Base-by-base conservation (phyloP, 2,888 invertebrate species). In the Leptinotarsa haldemani region DNA sequence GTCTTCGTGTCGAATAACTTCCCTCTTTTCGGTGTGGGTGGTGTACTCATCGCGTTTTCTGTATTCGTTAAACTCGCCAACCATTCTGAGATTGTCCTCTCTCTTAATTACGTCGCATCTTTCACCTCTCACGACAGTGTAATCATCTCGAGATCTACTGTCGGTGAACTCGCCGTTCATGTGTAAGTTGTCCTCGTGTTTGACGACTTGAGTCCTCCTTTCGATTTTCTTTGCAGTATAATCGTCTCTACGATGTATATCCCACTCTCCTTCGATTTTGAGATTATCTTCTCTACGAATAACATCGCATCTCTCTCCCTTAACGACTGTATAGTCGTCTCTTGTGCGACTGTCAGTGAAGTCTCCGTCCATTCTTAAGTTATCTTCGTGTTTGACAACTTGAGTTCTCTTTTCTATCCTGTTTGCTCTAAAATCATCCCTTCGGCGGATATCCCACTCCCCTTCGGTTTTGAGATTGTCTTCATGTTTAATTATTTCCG, bases 81-180 rank as follows among this genome's bases (percentile, higher is more conserved):
- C 93, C 90, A 93, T 91, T 84, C 89, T 90, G 0, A 93, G 86
- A 82, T 94, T 92, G 84, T 94, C 94, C 85, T 92, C 91, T 79
- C 90, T 92, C 80, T 85, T 89, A 2, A 92, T 89, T 1, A 92
- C 86, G 71, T 91, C 90, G 4, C 90, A 90, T 69, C 92, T 88
- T 83, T 94, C 93, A 12, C 91, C 92, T 73, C 88, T 88, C n/a
- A 89, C 88, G 12, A 89, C 88, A 46, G 88, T 88, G 73, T 90
- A 89, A 82, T 91, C 88, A 85, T 90, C 89, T 79, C 89, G 88
- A 72, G 87, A 88, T 9, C 81, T 74, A 0, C 71, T 25, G 74
- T 83, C 82, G 0, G 77, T 81, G 65, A 81, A 81, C 71, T 65
- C 84, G 81, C 87, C 86, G 84, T 89, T 86, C n/a, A 90, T 88